phyloP scores from a whole-genome alignment of 2,888 invertebrate genomes.

The Augiades crinisus region DNA sequence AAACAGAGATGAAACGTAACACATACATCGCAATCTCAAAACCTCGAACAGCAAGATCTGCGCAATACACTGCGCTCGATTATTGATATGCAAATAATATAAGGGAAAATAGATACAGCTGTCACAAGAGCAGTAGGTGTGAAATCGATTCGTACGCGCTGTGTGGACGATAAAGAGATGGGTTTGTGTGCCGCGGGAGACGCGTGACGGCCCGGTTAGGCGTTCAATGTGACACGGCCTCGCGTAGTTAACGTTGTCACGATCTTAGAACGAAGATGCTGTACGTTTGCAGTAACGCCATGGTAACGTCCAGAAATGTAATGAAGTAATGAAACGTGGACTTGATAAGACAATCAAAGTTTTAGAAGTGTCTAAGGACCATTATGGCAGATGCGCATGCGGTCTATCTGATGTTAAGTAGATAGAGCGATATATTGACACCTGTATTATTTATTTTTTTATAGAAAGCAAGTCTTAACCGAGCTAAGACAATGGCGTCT shows the following conservation, averaged over 20 bases:
- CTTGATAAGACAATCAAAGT: no score
- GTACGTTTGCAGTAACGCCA: background rate
- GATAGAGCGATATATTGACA: no score
- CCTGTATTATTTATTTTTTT: no score
- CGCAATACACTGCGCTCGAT: constrained; percentile 4
- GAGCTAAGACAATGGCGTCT: no score
- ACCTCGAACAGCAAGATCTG: no score
- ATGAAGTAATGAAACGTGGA: no score
- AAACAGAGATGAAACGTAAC: no score
- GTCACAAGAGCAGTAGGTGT: constrained; percentile 51
- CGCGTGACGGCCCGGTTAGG: constrained; percentile 60
- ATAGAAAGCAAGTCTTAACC: no score
- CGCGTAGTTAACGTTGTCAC: constrained; percentile 54
- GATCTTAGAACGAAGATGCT: constrained; percentile 36
- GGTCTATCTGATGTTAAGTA: no score
- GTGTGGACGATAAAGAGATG: constrained; percentile 50
- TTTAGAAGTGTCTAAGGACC: no score
- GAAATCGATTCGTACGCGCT: constrained; percentile 65
- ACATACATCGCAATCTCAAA: no score
- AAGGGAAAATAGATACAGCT: constrained; percentile 58
- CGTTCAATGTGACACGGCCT: constrained; percentile 56
- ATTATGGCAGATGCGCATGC: no score
- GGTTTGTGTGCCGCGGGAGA: constrained; percentile 46
- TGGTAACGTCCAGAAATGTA: background rate
- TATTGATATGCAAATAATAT: constrained; percentile 57